Evolutionary conservation across 1,140 invertebrate species (phyloP), one percentile per base, ranked within the genome.

Genomic region (Aphelenchoides fujianensis): DNA sequence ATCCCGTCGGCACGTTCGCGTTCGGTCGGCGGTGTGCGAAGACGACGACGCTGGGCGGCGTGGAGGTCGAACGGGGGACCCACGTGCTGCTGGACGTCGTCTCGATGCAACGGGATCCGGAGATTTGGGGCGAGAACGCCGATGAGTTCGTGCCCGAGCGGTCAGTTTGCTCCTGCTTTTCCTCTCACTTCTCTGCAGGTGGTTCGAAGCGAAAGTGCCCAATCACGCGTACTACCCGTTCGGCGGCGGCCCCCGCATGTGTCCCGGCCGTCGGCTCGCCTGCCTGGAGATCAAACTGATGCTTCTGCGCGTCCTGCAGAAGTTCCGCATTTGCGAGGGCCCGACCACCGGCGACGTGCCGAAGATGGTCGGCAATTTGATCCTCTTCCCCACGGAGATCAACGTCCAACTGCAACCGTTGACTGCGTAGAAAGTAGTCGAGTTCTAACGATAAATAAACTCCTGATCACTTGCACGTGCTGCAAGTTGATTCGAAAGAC

Each of bases 261-360:
- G 84, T 69, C 78, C 84, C 34, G 84, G 83, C 48, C 74, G 80
- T 70, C 55, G 82, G 54, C 68, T 84, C 53, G 82, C 83, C 5
- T 67, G 78, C 63, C 55, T 84, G 70, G 79, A 83, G 63, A 61
- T 80, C 41, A 84, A 84, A 62, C 63, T 84, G 41, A 75, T 79
- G 2, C 31, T 84, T 2, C 71, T 72, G 0, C 48, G 74, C 35
- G 73, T 84, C 66, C 61, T 84, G 0, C 69, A 74, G 27, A 75
- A 73, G 48, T 82, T 70, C 54, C 70, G 74, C 19, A 62, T 82
- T 16, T 7, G 32, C 12, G 31, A 16, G 59, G 19, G 35, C 28
- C 12, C 3, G 16, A 27, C 67, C 19, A 57, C 66, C 12, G 5
- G 5, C 12, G 55, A 59, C 55, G 41, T 59, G 5, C 55, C 55